Evolutionary conservation across 2,113 vertebrate genomes (phyloP), one percentile per base, ranked within the genome.

Genomic region (Butastur rufipennis): DNA sequence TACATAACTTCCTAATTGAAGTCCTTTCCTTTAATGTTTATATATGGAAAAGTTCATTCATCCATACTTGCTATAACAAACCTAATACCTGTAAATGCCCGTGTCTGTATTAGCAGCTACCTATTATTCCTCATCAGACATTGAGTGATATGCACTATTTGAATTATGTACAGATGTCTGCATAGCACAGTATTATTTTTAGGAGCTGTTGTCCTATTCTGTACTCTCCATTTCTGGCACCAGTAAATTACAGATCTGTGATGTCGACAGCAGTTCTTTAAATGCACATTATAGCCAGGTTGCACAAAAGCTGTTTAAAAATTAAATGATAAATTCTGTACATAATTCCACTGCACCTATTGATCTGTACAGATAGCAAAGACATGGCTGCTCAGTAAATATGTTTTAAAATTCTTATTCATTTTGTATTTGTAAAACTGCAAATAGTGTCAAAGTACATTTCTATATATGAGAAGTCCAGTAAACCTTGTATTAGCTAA

Each of bases 131-230:
- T 79, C 92, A 70, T 96, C 88, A 75, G 94, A n/a, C n/a, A 86
- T 63, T 89, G 62, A 96, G 95, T 93, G 96, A 97, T 79, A 97
- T 89, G 90, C 97, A 97, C 97, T 98, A 83, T 86, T 73, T 86
- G 84, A 96, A 93, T 95, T 94, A 90, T 72, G 87, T 96, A 97
- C 96, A 92, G 95, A 81, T 94, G 82, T 93, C 95, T 90, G 81
- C 88, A 65, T 96, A 98, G 95, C 95, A 95, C 95, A 94, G 92
- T 94, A 52, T 95, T 93, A 58, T 83, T 92, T 90, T 90, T 93
- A 77, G 86, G 92, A 96, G 93, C 87, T 95, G 96, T 91, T 93
- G 78, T 92, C 66, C 89, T 70, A 38, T 92, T 83, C 86, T 79
- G 82, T 94, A 82, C 32, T 75, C 71, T 93, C 80, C 81, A 82